Conservation (phyloP, 1,140 invertebrate genomes). For the Hesperophylax magnus region DNA sequence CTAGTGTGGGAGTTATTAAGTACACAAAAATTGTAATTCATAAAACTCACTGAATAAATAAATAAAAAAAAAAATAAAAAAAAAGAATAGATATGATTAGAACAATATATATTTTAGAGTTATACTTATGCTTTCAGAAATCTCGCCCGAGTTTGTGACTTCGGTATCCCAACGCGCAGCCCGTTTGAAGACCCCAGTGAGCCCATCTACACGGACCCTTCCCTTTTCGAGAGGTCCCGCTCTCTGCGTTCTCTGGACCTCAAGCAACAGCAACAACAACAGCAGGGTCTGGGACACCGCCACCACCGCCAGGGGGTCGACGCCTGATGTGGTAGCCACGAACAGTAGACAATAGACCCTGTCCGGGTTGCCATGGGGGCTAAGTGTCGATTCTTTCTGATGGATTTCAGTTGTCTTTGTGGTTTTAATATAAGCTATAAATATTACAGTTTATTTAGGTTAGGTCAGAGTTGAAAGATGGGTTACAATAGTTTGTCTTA, state of each 20-base stretch:
- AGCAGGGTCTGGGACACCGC: constrained; percentile 55
- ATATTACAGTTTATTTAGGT: too few species aligned
- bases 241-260: constrained; percentile 71
- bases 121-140: constrained; percentile 61
- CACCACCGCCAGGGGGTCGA: constrained; percentile 63
- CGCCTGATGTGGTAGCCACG: background rate
- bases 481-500: too few species aligned
- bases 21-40: too few species aligned
- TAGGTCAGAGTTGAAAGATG: too few species aligned
- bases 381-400: too few species aligned
- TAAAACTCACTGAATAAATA: too few species aligned
- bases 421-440: too few species aligned
- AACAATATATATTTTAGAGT: background rate
- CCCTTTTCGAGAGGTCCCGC: constrained; percentile 87
- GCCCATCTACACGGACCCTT: constrained; percentile 93
- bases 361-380: background rate
- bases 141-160: constrained; percentile 65
- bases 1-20: too few species aligned
- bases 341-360: background rate
- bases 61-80: too few species aligned
- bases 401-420: too few species aligned
- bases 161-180: constrained; percentile 60
- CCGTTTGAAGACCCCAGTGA: constrained; percentile 89
- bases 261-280: constrained; percentile 54
- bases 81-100: too few species aligned